Percentiles rank a stretch among this genome's conserved stretches.
phyloP scores from a whole-genome alignment of 35 echinoderm and acorn worm genomes.

The Apostichopus californicus region DNA sequence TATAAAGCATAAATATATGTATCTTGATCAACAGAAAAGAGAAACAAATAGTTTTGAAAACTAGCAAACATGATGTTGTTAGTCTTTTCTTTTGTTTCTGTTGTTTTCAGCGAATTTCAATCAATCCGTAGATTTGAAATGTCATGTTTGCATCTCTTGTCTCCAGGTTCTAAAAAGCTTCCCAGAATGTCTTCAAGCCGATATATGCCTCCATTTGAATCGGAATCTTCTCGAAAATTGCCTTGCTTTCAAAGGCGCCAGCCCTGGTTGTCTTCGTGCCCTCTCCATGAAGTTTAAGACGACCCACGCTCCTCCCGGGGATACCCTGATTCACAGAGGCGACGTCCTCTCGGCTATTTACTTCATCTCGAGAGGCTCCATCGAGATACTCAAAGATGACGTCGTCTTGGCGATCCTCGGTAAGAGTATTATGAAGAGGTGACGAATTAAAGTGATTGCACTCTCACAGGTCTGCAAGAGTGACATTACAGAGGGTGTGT shows the following conservation, averaged over 20 bases:
- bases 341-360: conserved; percentile 94
- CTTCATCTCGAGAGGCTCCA: conserved; percentile 97
- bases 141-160: background rate
- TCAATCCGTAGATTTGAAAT: too few species aligned
- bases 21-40: too few species aligned
- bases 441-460: background rate
- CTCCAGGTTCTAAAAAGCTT: conserved; percentile 96
- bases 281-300: conserved; percentile 99
- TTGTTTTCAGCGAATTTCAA: too few species aligned
- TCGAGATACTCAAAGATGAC: conserved; percentile 97
- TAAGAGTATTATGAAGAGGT: conserved; percentile 34
- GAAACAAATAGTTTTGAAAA: too few species aligned
- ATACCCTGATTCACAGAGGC: conserved; percentile 90
- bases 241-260: conserved; percentile 92
- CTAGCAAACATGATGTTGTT: too few species aligned
- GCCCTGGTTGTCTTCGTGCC: conserved; percentile 95
- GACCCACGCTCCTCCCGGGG: conserved; percentile 96
- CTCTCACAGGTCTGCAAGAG: too few species aligned
- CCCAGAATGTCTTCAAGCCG: conserved; percentile 98
- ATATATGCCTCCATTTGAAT: conserved; percentile 99
- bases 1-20: too few species aligned
- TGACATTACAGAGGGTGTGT: too few species aligned
- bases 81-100: too few species aligned
- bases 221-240: conserved; percentile 98
- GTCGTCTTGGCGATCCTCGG: conserved; percentile 96